These are phyloP conservation scores for Dolomedes plantarius DNA, from an alignment of 2,888 invertebrate species.

Conservation along the genomic window DNA sequence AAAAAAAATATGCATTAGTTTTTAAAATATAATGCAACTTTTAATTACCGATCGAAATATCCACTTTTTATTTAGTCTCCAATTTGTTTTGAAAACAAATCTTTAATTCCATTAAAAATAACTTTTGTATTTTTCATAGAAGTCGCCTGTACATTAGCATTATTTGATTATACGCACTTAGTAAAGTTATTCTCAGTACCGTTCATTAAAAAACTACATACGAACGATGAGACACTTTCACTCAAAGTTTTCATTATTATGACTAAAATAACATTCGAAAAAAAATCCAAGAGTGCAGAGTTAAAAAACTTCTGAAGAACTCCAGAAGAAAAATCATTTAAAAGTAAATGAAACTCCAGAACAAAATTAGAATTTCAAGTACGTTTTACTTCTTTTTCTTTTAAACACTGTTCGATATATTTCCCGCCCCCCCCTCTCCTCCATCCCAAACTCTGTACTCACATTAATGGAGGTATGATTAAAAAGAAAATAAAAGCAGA, in stretches of 20 bases:
- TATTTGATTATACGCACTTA: no score
- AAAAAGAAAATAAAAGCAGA: slow-evolving; percentile 20
- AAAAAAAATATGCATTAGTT: no score
- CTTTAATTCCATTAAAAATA: no score
- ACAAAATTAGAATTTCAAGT: slow-evolving; percentile 14
- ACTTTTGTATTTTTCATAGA: no score
- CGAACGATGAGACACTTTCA: no score
- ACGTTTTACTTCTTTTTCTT: neutral
- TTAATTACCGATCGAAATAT: no score
- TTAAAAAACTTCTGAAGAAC: neutral
- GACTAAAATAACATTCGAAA: neutral
- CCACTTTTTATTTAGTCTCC: no score
- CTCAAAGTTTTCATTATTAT: neutral
- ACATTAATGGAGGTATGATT: neutral
- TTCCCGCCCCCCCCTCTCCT: neutral
- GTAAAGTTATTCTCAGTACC: no score
- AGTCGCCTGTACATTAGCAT: no score
- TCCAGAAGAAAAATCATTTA: neutral
- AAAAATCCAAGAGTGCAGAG: neutral
- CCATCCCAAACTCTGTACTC: neutral
- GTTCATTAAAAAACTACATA: no score
- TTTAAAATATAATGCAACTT: no score
- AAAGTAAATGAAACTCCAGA: neutral
- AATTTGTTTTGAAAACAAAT: no score
- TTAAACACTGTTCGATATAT: neutral